These are phyloP conservation scores for Drosophila mayri DNA, from an alignment of 1,140 invertebrate species.

Conservation along the genomic window DNA sequence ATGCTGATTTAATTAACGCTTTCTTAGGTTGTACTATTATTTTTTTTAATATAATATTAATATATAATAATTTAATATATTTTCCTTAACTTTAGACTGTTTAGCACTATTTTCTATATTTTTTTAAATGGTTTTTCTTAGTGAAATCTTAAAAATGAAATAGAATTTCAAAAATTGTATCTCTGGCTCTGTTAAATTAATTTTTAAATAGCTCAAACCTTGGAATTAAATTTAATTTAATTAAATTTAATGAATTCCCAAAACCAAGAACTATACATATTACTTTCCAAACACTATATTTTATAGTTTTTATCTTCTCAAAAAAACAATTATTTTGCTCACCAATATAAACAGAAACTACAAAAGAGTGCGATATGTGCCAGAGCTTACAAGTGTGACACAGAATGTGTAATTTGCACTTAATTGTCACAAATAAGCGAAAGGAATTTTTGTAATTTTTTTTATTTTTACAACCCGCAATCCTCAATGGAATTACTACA, in stretches of 20 bases:
- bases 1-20: background rate
- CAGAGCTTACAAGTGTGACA: slow-evolving; percentile 34
- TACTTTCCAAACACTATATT: background rate
- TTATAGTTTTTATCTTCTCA: no score
- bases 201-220: background rate
- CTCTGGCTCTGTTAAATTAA: background rate
- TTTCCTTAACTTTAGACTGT: background rate
- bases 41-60: no score
- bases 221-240: no score
- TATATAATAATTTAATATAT: no score
- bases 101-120: background rate
- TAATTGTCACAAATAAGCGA: slow-evolving; percentile 74
- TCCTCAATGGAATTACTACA: slow-evolving; percentile 12
- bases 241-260: background rate
- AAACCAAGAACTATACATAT: background rate
- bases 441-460: slow-evolving; percentile 60
- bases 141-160: background rate
- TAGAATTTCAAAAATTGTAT: background rate
- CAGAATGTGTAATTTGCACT: slow-evolving; percentile 64
- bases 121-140: background rate
- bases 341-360: slow-evolving; percentile 5
- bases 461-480: slow-evolving; percentile 34
- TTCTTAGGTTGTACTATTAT: no score
- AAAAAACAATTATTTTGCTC: background rate
- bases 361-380: slow-evolving; percentile 1